Base-by-base conservation (phyloP, 2,113 vertebrate species). In the Coracopsis vasa region DNA sequence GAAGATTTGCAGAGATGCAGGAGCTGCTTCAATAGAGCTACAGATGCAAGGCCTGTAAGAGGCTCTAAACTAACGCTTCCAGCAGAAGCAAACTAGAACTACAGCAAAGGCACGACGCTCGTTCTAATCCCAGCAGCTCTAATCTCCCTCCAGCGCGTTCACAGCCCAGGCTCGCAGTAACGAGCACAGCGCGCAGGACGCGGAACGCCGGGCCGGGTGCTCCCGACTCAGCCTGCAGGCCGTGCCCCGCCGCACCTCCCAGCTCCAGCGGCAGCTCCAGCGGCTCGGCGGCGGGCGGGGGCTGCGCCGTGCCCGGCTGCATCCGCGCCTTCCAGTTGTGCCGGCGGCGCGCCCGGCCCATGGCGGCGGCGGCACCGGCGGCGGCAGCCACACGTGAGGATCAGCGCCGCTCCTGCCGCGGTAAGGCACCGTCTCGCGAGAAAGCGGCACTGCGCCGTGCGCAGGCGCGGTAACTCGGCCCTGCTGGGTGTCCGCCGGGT, bases 261-360 rank as follows among this genome's bases (percentile, higher is more conserved):
- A 98, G 92, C 50, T 97, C 98, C 95, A 98, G 94, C 61, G 60
- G 93, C 94, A 94, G 94, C 69, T 94, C 88, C 83, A 54, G 93
- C 4, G 95, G 77, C 64, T 56, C 42, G 1, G 88, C 75, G 24
- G 25, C 92, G 42, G 86, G 48, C 23, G 74, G 39, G 19, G 86
- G 92, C 53, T 54, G 62, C 3, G 7, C 54, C 91, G 91, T 7
- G 37, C 95, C 86, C 97, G 23, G 92, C 6, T 33, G 96, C 74
- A 96, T 94, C 51, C 99, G 98, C 7, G 98, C 99, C 94, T 97
- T 99, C 98, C 98, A 98, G 97, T 99, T 99, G 95, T 98, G 98
- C 45, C 98, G 98, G 90, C 98, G 98, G 81, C 98, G 98, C 20
- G 99, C 81, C 87, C 97, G 99, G 39, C 99, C 99, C 99, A 95